Base-by-base conservation (phyloP, 2,797 vertebrate genomes). In the Erithacus rubecula region DNA sequence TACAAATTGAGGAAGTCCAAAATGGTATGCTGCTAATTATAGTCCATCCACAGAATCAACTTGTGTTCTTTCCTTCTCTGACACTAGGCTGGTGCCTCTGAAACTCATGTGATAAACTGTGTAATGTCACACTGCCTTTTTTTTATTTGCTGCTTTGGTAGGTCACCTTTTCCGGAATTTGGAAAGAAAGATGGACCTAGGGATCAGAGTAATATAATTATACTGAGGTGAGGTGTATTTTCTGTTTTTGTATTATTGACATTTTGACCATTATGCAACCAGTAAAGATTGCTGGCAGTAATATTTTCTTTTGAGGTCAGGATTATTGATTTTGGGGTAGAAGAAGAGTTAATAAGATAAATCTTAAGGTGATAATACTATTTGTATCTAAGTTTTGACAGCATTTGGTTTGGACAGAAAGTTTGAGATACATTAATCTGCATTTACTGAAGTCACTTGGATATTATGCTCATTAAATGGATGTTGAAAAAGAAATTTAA, bases 251-350 rank as follows among this genome's bases (percentile, higher is more conserved):
- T 64, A 17, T 91, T 95, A 87, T 85, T 91, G 75, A 72, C 36
- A 47, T 91, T 70, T 88, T 95, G 51, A 78, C 89, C 44, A 63
- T 92, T 94, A 74, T 39, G 46, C 58, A 89, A 86, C 53, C 60
- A 52, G 62, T 85, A 90, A 92, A 91, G 39, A 94, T 96, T 91
- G 96, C 83, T 90, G 83, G 49, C 60, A 94, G 18, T 78, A 83
- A 34, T 87, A 56, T 37, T 74, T 90, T 76, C 53, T 87, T 93
- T 41, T 86, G 68, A 92, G 64, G 65, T 67, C 74, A 89, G 19
- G 8, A 0, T 62, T 94, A 90, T 93, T 95, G 86, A 93, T 96
- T 96, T 94, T 91, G 44, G 52, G 55, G 12, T 59, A 46, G 83
- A 80, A 94, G 44, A 44, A 78, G 49, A 58, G 69, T 52, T 71